Evolutionary conservation across 2,888 invertebrate species (phyloP).

Genomic region (Branchipolynoe longqiensis): DNA sequence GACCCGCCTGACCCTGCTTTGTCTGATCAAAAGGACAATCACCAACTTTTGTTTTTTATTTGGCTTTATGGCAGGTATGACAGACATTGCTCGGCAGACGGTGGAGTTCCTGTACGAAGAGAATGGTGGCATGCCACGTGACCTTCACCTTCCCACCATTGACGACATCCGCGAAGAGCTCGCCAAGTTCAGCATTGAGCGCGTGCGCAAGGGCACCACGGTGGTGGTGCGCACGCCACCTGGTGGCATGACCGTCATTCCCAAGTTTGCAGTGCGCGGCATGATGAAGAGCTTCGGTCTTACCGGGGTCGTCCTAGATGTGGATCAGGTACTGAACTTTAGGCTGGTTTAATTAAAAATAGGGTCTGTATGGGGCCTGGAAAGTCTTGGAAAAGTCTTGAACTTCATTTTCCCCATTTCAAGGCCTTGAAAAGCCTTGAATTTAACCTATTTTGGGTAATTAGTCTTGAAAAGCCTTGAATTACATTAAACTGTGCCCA

Average conservation of each 20-base stretch:
- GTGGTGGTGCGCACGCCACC: constrained; percentile 77
- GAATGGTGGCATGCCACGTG: constrained; percentile 81
- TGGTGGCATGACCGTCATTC: constrained; percentile 73
- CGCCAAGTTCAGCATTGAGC: constrained; percentile 81
- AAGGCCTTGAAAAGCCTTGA: too few relatives aligned
- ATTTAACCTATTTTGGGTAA: too few relatives aligned
- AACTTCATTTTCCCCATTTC: too few relatives aligned
- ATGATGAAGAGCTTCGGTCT: constrained; percentile 82
- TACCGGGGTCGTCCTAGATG: constrained; percentile 81
- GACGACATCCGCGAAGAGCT: constrained; percentile 82
- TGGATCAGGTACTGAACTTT: constrained; percentile 80
- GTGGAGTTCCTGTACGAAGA: constrained; percentile 82
- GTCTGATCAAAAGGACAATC: too few relatives aligned
- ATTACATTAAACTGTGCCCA: too few relatives aligned
- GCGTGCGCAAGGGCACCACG: constrained; percentile 80
- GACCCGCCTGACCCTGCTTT: too few relatives aligned
- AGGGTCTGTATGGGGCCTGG: too few relatives aligned
- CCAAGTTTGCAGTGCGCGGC: constrained; percentile 80
- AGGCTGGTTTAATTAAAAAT: too few relatives aligned
- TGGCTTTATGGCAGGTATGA: constrained; percentile 76
- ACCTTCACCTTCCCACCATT: constrained; percentile 81
- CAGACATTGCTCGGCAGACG: constrained; percentile 82
- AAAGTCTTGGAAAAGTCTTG: too few relatives aligned
- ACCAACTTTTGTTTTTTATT: too few relatives aligned
- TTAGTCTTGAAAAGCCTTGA: too few relatives aligned